These are phyloP conservation scores for Orthonyx spaldingii DNA, from an alignment of 2,113 vertebrate species.

Conservation along the genomic window DNA sequence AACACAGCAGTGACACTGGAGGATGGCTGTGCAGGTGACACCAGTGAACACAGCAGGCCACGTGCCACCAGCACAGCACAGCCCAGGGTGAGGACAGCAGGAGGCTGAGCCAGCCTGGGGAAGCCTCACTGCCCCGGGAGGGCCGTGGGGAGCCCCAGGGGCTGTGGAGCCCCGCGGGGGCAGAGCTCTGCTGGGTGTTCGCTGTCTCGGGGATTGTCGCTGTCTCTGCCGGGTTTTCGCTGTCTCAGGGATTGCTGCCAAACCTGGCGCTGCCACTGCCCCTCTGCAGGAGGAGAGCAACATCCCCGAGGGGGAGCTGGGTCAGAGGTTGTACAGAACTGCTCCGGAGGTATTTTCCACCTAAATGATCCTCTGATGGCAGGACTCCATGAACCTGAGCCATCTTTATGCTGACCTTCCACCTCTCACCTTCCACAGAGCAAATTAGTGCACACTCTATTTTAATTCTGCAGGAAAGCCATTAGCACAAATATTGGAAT, in stretches of 20 bases:
- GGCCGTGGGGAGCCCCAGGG: not conserved
- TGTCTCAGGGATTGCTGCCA: not conserved
- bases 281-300: not conserved
- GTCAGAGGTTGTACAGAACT: fast-evolving
- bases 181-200: not conserved
- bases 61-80: not conserved
- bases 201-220: no score
- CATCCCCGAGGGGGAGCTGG: not conserved
- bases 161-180: not conserved
- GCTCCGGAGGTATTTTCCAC: not conserved
- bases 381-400: not conserved
- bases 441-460: not conserved
- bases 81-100: not conserved
- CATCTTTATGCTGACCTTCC: not conserved
- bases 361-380: not conserved
- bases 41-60: no score
- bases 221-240: no score
- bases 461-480: not conserved
- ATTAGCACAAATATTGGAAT: not conserved
- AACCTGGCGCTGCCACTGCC: not conserved
- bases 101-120: not conserved
- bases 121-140: not conserved
- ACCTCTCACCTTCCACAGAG: not conserved
- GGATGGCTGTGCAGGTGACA: no score
- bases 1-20: not conserved